Percentiles rank a stretch among this genome's conserved stretches.
Evolutionary conservation across 2,113 vertebrate genomes (phyloP).

Genomic region (Phrynocephalus versicolor): DNA sequence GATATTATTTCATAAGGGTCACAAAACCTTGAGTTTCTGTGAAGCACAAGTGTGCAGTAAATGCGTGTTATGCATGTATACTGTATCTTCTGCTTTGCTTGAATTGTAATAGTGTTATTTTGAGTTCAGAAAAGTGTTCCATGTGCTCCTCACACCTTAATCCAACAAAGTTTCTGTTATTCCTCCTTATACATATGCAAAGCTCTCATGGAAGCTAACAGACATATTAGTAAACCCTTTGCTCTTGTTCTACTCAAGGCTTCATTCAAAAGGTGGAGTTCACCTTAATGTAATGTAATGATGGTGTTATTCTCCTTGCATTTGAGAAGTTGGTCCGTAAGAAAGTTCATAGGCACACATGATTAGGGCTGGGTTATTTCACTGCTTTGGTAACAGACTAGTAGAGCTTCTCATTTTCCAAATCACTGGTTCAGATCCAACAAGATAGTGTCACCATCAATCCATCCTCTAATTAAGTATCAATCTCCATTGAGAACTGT

Average conservation of each 20-base stretch:
- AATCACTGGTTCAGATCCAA: conserved; percentile 21
- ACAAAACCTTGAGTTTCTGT: conserved; percentile 23
- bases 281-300: conserved; percentile 12
- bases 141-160: background rate
- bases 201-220: background rate
- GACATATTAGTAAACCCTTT: background rate
- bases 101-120: conserved; percentile 18
- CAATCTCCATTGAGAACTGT: background rate
- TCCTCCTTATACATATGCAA: conserved; percentile 4
- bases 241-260: background rate
- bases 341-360: conserved; percentile 16
- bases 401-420: conserved; percentile 33
- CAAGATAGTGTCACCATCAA: conserved; percentile 13
- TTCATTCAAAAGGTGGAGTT: conserved; percentile 8
- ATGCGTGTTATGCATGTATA: background rate
- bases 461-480: conserved; percentile 26
- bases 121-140: conserved; percentile 16
- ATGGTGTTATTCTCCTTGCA: conserved; percentile 3
- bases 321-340: background rate
- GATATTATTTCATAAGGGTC: conserved; percentile 24
- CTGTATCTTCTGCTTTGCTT: conserved; percentile 20
- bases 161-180: conserved; percentile 5
- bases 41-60: conserved; percentile 5
- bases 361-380: conserved; percentile 9
- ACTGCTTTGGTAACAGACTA: conserved; percentile 30